These are phyloP conservation scores for Dendroctonus valens DNA, from an alignment of 1,140 invertebrate species.

Conservation along the genomic window DNA sequence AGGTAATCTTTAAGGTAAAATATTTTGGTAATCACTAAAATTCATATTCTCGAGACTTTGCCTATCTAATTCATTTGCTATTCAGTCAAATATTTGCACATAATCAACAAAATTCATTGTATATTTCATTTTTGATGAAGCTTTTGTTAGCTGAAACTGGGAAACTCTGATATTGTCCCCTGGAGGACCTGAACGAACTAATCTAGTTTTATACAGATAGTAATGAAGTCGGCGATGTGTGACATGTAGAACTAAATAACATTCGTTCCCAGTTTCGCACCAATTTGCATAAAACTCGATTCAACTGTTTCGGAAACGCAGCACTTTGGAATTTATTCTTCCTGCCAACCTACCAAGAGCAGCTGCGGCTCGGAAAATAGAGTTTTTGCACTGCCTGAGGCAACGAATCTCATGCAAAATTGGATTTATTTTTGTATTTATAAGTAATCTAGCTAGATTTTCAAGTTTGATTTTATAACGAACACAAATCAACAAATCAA, in stretches of 20 bases:
- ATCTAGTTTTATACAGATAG: constrained; percentile 15
- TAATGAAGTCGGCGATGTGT: constrained; percentile 28
- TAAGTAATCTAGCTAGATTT: too few relatives aligned
- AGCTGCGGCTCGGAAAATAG: constrained; percentile 18
- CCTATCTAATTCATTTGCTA: too few relatives aligned
- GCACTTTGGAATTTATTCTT: constrained; percentile 25
- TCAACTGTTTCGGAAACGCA: constrained; percentile 27
- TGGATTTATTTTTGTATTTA: too few relatives aligned
- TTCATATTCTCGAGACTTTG: too few relatives aligned
- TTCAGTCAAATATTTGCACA: too few relatives aligned
- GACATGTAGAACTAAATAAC: constrained; percentile 32
- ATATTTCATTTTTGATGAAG: too few relatives aligned
- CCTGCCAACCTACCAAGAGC: constrained; percentile 13
- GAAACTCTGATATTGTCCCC: constrained; percentile 21
- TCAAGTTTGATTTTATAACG: too few relatives aligned
- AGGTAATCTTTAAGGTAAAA: too few relatives aligned
- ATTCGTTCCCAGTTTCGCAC: constrained; percentile 23
- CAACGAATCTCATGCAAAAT: too few relatives aligned
- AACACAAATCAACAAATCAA: too few relatives aligned
- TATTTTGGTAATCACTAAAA: too few relatives aligned
- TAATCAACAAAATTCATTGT: too few relatives aligned
- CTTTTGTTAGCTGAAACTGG: constrained; percentile 8
- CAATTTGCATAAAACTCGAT: constrained; percentile 32
- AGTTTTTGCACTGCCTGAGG: constrained; percentile 6
- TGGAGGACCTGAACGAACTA: constrained; percentile 10